These are phyloP conservation scores for Sander vitreus DNA, from an alignment of 2,113 vertebrate genomes.

Conservation along the genomic window DNA sequence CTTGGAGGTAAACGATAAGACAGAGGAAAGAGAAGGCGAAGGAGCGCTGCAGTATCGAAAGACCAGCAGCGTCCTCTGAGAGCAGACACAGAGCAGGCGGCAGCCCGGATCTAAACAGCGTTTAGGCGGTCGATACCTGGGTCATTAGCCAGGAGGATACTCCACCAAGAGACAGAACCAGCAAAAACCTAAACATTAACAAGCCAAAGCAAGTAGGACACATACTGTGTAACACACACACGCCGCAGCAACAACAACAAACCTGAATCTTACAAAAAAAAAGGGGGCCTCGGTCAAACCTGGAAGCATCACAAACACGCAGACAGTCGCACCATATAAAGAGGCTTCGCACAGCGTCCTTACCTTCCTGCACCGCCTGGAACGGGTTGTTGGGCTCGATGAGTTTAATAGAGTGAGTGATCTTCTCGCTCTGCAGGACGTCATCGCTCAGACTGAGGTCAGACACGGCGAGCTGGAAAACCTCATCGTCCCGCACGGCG, in stretches of 20 bases:
- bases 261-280: not conserved
- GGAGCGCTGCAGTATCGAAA: conserved; percentile 49
- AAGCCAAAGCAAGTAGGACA: not conserved
- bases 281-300: not conserved
- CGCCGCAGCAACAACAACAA: not conserved
- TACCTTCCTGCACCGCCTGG: conserved; percentile 99
- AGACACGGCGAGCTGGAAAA: conserved; percentile 97
- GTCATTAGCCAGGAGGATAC: conserved; percentile 39
- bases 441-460: conserved; percentile 98
- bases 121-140: conserved; percentile 44
- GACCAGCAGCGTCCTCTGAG: conserved; percentile 15
- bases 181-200: conserved; percentile 31
- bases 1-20: conserved; percentile 37
- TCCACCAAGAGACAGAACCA: conserved; percentile 13
- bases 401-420: conserved; percentile 98
- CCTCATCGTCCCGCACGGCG: conserved; percentile 93
- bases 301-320: not conserved
- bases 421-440: conserved; percentile 97
- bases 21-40: conserved; percentile 9
- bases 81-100: not conserved
- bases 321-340: not conserved
- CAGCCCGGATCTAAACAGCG: conserved; percentile 9
- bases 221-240: not conserved
- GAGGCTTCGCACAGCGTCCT: conserved; percentile 52
- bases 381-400: conserved; percentile 98